phyloP scores from a whole-genome alignment of 2,888 invertebrate species.

The Acleris laterana region DNA sequence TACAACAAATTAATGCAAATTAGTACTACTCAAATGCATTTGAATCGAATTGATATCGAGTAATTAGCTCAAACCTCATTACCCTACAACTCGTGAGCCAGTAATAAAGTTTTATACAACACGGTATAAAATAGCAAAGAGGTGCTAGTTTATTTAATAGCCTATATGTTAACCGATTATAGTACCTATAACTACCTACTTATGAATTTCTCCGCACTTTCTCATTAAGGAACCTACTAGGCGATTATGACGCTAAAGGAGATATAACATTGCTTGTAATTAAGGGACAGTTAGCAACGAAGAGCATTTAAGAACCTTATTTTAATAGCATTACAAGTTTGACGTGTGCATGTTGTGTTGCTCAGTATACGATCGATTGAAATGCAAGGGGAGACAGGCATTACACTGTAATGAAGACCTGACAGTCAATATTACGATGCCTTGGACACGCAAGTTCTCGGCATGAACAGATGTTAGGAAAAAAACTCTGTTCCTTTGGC shows the following conservation, averaged over 20 bases:
- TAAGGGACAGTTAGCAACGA: constrained; percentile 25
- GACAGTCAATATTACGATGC: constrained; percentile 26
- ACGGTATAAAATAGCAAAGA: constrained; percentile 28
- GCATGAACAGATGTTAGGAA: constrained; percentile 28
- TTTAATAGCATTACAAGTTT: not conserved
- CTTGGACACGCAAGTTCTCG: constrained; percentile 20
- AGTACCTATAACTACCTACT: constrained; percentile 17
- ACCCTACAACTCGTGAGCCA: constrained; percentile 20
- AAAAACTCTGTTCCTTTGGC: constrained; percentile 9
- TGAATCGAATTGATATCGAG: constrained; percentile 11
- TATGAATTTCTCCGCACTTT: constrained; percentile 33
- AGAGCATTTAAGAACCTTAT: constrained; percentile 5
- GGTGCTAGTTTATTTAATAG: constrained; percentile 35
- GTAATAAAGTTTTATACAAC: constrained; percentile 28
- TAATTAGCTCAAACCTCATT: constrained; percentile 10
- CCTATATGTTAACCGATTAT: constrained; percentile 21
- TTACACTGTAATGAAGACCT: constrained; percentile 31
- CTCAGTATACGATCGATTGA: constrained; percentile 24
- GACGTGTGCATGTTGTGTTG: not conserved
- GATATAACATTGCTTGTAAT: constrained; percentile 24
- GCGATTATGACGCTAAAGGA: constrained; percentile 24
- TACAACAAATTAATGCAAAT: not conserved
- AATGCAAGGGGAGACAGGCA: constrained; percentile 31
- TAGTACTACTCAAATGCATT: not conserved
- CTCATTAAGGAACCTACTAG: constrained; percentile 26